Conservation (phyloP, 2,888 invertebrate species). For the Machimus rusticus region DNA sequence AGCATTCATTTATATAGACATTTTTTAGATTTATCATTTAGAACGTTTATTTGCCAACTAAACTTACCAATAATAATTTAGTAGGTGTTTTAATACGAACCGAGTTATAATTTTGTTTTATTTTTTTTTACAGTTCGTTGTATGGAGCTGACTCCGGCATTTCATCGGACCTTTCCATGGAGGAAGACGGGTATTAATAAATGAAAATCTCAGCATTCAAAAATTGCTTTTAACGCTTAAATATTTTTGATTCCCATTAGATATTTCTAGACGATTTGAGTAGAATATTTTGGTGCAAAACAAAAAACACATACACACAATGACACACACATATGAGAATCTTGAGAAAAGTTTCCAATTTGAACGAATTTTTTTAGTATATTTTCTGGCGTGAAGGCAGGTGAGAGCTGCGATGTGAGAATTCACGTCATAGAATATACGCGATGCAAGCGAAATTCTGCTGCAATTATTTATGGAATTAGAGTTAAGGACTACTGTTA, state of each 20-base stretch:
- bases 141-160: slow-evolving; percentile 82
- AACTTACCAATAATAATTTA: background rate
- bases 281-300: slow-evolving; percentile 34
- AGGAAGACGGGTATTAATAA: slow-evolving; percentile 74
- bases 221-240: background rate
- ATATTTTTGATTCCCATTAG: background rate
- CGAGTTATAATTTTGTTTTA: slow-evolving; percentile 19
- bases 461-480: background rate
- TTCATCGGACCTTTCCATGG: slow-evolving; percentile 83
- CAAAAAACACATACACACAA: background rate
- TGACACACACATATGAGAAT: background rate
- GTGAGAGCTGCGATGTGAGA: slow-evolving; percentile 58
- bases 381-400: slow-evolving; percentile 55
- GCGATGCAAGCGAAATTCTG: slow-evolving; percentile 53
- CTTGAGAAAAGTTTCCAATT: slow-evolving; percentile 3
- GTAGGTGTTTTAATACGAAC: background rate
- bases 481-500: background rate
- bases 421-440: slow-evolving; percentile 54
- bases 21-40: background rate
- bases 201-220: background rate
- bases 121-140: slow-evolving; percentile 70
- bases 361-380: slow-evolving; percentile 52
- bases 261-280: slow-evolving; percentile 3
- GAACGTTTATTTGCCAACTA: too few relatives aligned
- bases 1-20: background rate